Conservation (phyloP, 2,888 invertebrate species). For the Netelia inedita region DNA sequence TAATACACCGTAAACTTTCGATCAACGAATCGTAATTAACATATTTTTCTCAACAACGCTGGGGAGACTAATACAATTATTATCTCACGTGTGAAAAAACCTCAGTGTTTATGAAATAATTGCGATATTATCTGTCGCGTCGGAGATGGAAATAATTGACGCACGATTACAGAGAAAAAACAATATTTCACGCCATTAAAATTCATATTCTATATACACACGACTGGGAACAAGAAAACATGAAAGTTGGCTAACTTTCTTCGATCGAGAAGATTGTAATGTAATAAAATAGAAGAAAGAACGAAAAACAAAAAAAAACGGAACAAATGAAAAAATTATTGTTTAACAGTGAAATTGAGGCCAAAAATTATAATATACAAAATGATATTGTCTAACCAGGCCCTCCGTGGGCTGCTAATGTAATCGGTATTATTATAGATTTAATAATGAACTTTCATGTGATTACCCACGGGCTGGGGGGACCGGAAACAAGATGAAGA, state of each 20-base stretch:
- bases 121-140: not conserved
- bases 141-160: not conserved
- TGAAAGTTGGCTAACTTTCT: slow-evolving; percentile 14
- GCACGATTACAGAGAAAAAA: slow-evolving; percentile 22
- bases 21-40: slow-evolving; percentile 39
- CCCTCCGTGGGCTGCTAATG: slow-evolving; percentile 66
- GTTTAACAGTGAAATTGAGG: slow-evolving; percentile 73
- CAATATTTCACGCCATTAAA: slow-evolving; percentile 28
- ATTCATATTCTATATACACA: slow-evolving; percentile 49
- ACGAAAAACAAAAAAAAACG: slow-evolving; percentile 6
- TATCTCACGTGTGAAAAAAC: slow-evolving; percentile 31
- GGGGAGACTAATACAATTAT: slow-evolving; percentile 21
- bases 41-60: slow-evolving; percentile 43
- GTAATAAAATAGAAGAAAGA: slow-evolving; percentile 26
- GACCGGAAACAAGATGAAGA: slow-evolving; percentile 49
- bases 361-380: slow-evolving; percentile 75
- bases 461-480: slow-evolving; percentile 70
- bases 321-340: slow-evolving; percentile 36
- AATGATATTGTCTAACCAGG: slow-evolving; percentile 70
- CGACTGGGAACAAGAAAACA: slow-evolving; percentile 77
- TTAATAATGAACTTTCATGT: slow-evolving; percentile 71
- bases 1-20: slow-evolving; percentile 29
- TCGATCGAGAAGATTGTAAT: slow-evolving; percentile 15
- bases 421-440: slow-evolving; percentile 72
- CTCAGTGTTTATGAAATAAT: slow-evolving; percentile 22